These are phyloP conservation scores for Aphelenchoides avenae DNA, from an alignment of 1,140 invertebrate genomes.

Conservation along the genomic window DNA sequence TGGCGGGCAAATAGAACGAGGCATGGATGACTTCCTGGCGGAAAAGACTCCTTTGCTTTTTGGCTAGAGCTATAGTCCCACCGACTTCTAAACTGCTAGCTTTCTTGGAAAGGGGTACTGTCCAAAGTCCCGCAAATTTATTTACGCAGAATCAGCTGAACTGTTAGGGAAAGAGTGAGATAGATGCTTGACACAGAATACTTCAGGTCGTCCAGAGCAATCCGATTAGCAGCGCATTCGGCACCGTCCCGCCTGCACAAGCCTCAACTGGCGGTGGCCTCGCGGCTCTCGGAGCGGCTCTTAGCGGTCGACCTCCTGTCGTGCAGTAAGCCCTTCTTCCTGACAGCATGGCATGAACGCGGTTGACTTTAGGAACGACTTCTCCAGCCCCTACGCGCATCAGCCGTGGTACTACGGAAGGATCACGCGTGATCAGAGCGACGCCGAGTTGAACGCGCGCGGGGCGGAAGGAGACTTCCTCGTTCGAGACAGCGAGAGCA, in stretches of 20 bases:
- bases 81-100: no score
- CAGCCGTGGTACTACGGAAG: slow-evolving; percentile 94
- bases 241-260: background rate
- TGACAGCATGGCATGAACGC: no score
- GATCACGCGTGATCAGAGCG: slow-evolving; percentile 88
- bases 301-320: no score
- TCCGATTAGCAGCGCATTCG: slow-evolving; percentile 23
- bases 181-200: no score
- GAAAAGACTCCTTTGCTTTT: no score
- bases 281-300: no score
- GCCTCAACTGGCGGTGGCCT: slow-evolving; percentile 44
- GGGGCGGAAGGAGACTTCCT: slow-evolving; percentile 96
- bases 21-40: no score
- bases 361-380: slow-evolving; percentile 50
- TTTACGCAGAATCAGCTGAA: no score
- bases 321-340: no score
- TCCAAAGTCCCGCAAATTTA: slow-evolving; percentile 3
- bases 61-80: no score
- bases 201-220: slow-evolving; percentile 39
- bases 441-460: slow-evolving; percentile 83
- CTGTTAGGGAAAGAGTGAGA: no score
- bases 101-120: slow-evolving; percentile 11
- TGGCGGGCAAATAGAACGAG: no score
- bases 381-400: slow-evolving; percentile 69
- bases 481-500: slow-evolving; percentile 95